A percentile compares a stretch with the other conserved stretches of the same genome.
Evolutionary conservation across 2,888 invertebrate genomes (phyloP).

Genomic region (Epistrophe eligans): DNA sequence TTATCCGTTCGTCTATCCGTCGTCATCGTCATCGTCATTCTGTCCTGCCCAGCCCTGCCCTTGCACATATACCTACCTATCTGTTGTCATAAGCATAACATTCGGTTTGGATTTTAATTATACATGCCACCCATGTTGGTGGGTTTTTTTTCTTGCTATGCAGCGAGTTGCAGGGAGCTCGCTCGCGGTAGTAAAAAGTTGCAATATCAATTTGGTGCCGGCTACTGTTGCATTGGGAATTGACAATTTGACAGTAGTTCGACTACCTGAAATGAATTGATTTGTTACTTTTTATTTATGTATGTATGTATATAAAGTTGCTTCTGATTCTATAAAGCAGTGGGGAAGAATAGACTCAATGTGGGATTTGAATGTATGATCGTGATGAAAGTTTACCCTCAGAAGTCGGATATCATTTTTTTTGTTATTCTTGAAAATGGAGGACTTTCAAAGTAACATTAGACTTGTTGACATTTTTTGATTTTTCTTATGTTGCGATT

Average conservation of each 20-base stretch:
- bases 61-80: slow-evolving; percentile 21
- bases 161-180: not conserved
- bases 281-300: slow-evolving; percentile 50
- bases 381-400: not conserved
- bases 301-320: slow-evolving; percentile 20
- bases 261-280: slow-evolving; percentile 51
- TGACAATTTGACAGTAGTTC: slow-evolving; percentile 70
- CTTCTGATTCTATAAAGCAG: not conserved
- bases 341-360: not conserved
- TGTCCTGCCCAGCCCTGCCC: slow-evolving; percentile 43
- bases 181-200: not conserved
- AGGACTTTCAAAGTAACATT: not conserved
- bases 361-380: slow-evolving; percentile 17
- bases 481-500: not conserved
- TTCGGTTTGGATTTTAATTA: slow-evolving; percentile 67
- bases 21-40: slow-evolving; percentile 2
- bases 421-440: not conserved
- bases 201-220: slow-evolving; percentile 41
- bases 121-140: slow-evolving; percentile 68
- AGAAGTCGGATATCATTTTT: slow-evolving; percentile 7
- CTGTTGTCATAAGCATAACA: slow-evolving; percentile 66
- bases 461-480: not conserved
- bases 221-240: slow-evolving; percentile 63
- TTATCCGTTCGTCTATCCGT: slow-evolving; percentile 6
- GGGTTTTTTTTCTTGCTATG: not conserved